Percentiles rank a stretch among this genome's conserved stretches.
Evolutionary conservation across 2,888 invertebrate species (phyloP).

Genomic region (Serripes groenlandicus): DNA sequence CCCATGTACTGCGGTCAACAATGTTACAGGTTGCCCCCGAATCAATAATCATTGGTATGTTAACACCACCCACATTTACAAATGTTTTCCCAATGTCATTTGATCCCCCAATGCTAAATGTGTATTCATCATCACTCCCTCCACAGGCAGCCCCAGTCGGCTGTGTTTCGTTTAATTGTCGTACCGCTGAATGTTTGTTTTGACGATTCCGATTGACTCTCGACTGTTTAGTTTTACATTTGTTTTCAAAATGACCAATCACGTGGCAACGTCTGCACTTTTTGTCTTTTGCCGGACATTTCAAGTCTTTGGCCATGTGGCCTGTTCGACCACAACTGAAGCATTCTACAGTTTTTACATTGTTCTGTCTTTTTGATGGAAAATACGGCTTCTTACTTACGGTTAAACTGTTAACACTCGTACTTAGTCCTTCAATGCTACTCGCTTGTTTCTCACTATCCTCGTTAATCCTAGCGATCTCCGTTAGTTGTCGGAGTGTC

Average conservation of each 20-base stretch:
- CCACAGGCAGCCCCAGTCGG: neutral
- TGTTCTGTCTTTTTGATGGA: neutral
- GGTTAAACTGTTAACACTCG: too few species aligned
- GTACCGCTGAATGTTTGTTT: too few species aligned
- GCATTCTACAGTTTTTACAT: constrained; percentile 10
- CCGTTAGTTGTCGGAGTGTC: constrained; percentile 33
- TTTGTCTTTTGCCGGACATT: constrained; percentile 27
- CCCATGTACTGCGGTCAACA: neutral
- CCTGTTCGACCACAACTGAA: constrained; percentile 30
- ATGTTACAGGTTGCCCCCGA: constrained; percentile 19
- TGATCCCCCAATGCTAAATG: too few species aligned
- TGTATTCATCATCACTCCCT: neutral
- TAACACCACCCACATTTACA: constrained; percentile 1
- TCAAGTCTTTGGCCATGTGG: constrained; percentile 20
- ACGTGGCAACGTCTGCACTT: constrained; percentile 34
- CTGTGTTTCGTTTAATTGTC: too few species aligned
- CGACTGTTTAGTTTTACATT: constrained; percentile 40
- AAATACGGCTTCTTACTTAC: too few species aligned
- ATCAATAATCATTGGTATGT: constrained; percentile 26
- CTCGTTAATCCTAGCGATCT: constrained; percentile 48
- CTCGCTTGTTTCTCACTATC: constrained; percentile 24
- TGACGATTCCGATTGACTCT: too few species aligned
- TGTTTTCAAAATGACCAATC: constrained; percentile 35
- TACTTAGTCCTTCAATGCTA: constrained; percentile 22
- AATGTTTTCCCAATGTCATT: too few species aligned